phyloP scores from a whole-genome alignment of 2,797 vertebrate species.

The Megaceryle alcyon region DNA sequence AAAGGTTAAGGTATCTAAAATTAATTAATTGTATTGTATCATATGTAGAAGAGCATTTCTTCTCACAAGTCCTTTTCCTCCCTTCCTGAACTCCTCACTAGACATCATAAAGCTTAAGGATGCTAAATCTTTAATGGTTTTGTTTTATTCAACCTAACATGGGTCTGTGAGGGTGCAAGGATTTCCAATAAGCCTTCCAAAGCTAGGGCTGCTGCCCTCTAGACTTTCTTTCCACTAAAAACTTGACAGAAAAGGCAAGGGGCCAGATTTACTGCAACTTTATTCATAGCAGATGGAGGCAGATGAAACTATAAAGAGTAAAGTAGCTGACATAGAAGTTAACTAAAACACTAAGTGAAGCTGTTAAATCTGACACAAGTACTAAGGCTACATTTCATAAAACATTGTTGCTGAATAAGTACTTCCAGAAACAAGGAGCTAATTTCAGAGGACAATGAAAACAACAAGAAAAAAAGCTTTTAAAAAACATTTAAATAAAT shows the following conservation, averaged over 20 bases:
- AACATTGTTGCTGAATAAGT: background rate
- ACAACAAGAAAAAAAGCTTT: background rate
- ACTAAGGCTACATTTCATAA: constrained; percentile 20
- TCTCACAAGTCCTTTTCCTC: background rate
- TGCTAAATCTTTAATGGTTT: background rate
- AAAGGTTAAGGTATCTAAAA: background rate
- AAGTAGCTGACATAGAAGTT: constrained; percentile 34
- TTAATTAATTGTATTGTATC: background rate
- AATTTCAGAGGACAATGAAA: constrained; percentile 14
- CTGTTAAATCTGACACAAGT: constrained; percentile 43
- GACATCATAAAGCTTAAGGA: background rate
- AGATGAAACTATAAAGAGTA: constrained; percentile 55
- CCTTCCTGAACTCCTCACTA: background rate
- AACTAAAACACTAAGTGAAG: constrained; percentile 49
- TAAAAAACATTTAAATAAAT: background rate
- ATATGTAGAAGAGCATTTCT: background rate
- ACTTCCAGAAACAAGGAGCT: background rate
- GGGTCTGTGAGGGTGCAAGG: background rate
- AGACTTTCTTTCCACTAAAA: background rate
- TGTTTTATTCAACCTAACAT: background rate
- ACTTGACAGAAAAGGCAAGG: constrained; percentile 1
- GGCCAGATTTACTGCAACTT: constrained; percentile 18
- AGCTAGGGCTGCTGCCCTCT: background rate
- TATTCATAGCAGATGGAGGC: constrained; percentile 33
- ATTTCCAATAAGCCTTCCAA: background rate